Percentiles rank a stretch among this genome's conserved stretches.
Evolutionary conservation across 2,888 invertebrate species (phyloP).

Genomic region (Ceratothoa steindachneri): DNA sequence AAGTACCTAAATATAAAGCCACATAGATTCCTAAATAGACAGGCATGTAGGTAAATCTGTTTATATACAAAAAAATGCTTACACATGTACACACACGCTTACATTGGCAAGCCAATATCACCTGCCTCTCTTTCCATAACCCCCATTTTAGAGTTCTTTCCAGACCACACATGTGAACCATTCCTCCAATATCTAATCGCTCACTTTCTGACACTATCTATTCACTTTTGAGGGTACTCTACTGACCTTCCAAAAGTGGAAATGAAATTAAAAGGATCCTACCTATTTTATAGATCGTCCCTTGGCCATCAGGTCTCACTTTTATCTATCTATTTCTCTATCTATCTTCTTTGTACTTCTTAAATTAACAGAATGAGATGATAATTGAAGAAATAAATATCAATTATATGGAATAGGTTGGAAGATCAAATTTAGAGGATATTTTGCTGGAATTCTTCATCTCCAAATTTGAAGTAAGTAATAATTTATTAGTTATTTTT

Average conservation of each 20-base stretch:
- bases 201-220: constrained; percentile 10
- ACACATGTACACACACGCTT: constrained; percentile 12
- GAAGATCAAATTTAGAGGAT: no score
- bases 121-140: background rate
- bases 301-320: background rate
- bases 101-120: constrained; percentile 4
- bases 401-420: no score
- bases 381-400: no score
- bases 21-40: constrained; percentile 15
- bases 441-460: no score
- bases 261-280: background rate
- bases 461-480: no score
- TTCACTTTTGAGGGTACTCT: constrained; percentile 1
- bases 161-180: background rate
- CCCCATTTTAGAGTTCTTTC: background rate
- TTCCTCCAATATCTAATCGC: constrained; percentile 1
- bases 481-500: no score
- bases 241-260: background rate
- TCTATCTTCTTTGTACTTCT: constrained; percentile 17
- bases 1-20: no score
- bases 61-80: constrained; percentile 3
- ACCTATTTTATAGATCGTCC: background rate
- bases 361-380: no score
- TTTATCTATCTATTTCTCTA: constrained; percentile 7
- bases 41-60: background rate